A percentile compares a stretch with the other conserved stretches of the same genome.
phyloP scores from a whole-genome alignment of 2,888 invertebrate genomes.

The Julus scandinavius region DNA sequence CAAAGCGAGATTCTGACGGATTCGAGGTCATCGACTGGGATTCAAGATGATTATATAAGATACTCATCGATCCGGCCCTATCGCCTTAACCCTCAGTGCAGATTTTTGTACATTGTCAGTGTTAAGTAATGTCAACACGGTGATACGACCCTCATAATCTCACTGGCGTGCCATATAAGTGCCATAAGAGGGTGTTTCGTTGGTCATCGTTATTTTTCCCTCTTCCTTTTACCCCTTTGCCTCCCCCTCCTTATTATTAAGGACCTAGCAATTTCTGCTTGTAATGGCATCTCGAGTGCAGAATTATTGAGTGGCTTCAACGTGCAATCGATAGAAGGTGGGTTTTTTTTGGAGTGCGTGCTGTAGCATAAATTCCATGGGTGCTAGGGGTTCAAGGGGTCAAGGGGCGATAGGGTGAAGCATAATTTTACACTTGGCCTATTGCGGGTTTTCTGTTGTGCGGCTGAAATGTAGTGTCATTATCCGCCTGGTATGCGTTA shows the following conservation, averaged over 20 bases:
- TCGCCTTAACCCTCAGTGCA: not conserved
- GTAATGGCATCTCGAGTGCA: slow-evolving; percentile 14
- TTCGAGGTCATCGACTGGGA: not conserved
- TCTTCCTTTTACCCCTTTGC: not conserved
- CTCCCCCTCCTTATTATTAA: not conserved
- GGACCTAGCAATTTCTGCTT: not conserved
- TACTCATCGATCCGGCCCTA: not conserved
- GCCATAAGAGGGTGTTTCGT: not conserved
- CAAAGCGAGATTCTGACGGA: too few species aligned
- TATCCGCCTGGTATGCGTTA: not conserved
- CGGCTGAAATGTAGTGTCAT: not conserved
- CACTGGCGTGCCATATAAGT: not conserved
- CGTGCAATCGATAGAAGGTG: not conserved
- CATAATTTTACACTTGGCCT: not conserved
- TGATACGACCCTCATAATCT: not conserved
- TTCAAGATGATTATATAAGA: not conserved
- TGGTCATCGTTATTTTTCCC: not conserved
- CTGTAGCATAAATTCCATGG: not conserved
- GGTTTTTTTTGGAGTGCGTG: not conserved
- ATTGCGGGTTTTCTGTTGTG: too few species aligned
- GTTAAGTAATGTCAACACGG: not conserved
- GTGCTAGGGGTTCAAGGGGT: not conserved
- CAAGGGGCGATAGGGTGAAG: not conserved
- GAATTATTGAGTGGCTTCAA: slow-evolving; percentile 21
- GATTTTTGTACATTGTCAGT: not conserved